Conservation (phyloP, 2,888 invertebrate species). For the Pseudococcus viburni region DNA sequence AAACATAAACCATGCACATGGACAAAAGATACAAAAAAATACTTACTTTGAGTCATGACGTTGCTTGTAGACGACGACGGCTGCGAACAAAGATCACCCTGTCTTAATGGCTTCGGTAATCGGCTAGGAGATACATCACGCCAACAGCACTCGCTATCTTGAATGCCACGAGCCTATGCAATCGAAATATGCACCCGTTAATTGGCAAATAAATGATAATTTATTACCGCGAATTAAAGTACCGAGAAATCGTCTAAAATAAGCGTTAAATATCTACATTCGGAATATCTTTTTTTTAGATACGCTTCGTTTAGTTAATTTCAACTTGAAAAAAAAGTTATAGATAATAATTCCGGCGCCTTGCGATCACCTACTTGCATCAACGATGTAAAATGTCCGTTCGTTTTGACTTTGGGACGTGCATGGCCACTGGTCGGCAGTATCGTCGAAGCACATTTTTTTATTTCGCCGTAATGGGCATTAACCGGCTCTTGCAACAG, state of each 20-base stretch:
- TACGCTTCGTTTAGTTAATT: too few species aligned
- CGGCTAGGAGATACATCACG: conserved; percentile 70
- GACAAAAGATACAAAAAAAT: conserved; percentile 65
- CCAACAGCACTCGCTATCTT: conserved; percentile 68
- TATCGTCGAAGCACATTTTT: conserved; percentile 42
- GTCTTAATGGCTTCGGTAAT: conserved; percentile 70
- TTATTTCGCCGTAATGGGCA: conserved; percentile 63
- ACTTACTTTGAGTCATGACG: conserved; percentile 78
- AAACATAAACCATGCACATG: conserved; percentile 13
- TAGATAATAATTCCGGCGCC: too few species aligned
- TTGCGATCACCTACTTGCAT: conserved; percentile 75
- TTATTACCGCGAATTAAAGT: neutral
- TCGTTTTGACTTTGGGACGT: conserved; percentile 72
- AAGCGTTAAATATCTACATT: neutral
- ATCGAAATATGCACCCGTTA: conserved; percentile 7
- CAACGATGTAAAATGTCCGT: conserved; percentile 78
- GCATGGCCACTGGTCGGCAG: conserved; percentile 46
- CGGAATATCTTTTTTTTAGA: neutral
- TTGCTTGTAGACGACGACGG: conserved; percentile 69
- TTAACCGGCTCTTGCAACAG: conserved; percentile 59
- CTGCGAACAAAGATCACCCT: conserved; percentile 67
- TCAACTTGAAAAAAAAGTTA: too few species aligned
- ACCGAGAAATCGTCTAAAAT: conserved; percentile 31
- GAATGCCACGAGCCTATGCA: conserved; percentile 69
- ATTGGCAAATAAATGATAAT: conserved; percentile 25